Base-by-base conservation (phyloP, 1,140 invertebrate species). In the Heliothis virescens region DNA sequence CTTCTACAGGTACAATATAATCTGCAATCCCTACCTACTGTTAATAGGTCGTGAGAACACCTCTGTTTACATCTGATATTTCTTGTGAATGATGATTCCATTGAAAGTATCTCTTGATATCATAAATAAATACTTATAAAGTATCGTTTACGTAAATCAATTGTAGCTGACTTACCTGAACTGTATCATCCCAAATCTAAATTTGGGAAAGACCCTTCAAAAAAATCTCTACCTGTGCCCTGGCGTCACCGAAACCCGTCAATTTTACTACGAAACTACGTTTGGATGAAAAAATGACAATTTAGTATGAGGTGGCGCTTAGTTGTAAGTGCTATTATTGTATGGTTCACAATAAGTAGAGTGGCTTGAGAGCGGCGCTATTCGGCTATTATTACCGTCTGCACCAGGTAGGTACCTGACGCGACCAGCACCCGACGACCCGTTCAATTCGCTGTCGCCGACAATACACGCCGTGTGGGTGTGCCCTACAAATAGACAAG, bases 211-310 rank as follows among this genome's bases (percentile, higher is more conserved):
- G 86, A 71, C 79, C 79, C 47, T 50, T 57, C 29, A 13, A 52
- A 82, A 85, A 88, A 90, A 91, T 83, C 62, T 88, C 15, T 82
- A 92, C 90, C 91, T 92, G 90, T 62, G 21, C n/a, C 21, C n/a
- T 63, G 73, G 60, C 74, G 74, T 53, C 59, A 63, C 41, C 41
- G 26, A 76, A 21, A 62, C 72, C 72, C 86, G 63, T 65, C 82
- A 80, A 80, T 83, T 73, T 87, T 92, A 92, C 91, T 93, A 93
- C 88, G 84, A 85, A 87, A 83, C 87, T 92, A 91, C 86, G 90
- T 87, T 89, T 65, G 48, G 15, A 13, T 13, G 3, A 90, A 91
- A 92, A 92, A 89, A 87, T 76, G 62, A 83, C 83, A 87, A 91
- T 87, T 52, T 71, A 85, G 83, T 67, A 75, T 63, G 74, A 83